phyloP scores from a whole-genome alignment of 1,140 invertebrate species.

The Anadara kagoshimensis region DNA sequence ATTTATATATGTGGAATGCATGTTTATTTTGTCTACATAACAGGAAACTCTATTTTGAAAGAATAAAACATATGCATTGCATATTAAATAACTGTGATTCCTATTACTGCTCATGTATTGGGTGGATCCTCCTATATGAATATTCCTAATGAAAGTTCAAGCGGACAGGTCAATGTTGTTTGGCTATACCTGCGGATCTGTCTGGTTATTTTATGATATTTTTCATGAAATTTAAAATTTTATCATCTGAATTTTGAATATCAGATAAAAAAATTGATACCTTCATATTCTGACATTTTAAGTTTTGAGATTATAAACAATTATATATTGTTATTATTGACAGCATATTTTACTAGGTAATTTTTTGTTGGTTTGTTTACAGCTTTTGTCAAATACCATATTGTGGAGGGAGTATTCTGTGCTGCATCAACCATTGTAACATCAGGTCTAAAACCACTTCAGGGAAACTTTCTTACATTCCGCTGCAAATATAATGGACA shows the following conservation, averaged over 20 bases:
- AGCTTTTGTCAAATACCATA: conserved; percentile 57
- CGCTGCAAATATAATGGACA: conserved; percentile 51
- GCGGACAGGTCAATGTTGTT: no score
- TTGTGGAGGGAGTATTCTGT: conserved; percentile 56
- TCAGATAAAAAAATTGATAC: not conserved
- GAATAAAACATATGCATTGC: no score
- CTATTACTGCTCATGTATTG: no score
- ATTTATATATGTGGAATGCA: no score
- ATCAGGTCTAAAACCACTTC: conserved; percentile 48
- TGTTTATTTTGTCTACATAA: no score
- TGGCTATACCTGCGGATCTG: no score
- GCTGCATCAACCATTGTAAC: conserved; percentile 52
- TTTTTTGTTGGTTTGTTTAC: conserved; percentile 12
- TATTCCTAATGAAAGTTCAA: no score
- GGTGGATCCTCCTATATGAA: no score
- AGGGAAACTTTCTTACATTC: conserved; percentile 46
- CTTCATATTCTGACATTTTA: not conserved
- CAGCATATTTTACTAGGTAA: not conserved
- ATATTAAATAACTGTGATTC: no score
- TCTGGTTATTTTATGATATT: no score
- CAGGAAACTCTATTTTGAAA: no score
- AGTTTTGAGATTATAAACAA: not conserved
- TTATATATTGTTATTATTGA: not conserved
- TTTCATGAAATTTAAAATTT: no score
- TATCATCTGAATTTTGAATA: not conserved